Evolutionary conservation across 2,797 vertebrate species (phyloP), one percentile per base, ranked within the genome.

Genomic region (Gallinago stenura): DNA sequence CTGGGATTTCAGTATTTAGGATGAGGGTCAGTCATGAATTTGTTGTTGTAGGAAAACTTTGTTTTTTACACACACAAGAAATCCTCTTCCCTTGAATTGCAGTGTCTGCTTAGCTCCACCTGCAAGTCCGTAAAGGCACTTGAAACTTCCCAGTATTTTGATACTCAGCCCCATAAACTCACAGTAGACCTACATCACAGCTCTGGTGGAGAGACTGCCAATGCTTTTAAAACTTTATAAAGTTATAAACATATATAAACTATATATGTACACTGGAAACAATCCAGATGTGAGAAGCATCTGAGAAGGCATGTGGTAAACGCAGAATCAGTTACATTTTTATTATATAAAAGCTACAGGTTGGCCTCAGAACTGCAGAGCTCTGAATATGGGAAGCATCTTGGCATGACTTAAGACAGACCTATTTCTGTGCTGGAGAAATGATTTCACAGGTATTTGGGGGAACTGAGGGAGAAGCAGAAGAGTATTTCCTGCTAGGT

Each of bases 171-270:
- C 48, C 72, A 66, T 95, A 87, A 90, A 84, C 56, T 85, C 61
- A n/a, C 43, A 41, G 25, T 54, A 71, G 65, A 90, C 70, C 80
- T 87, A 69, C 93, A 88, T 62, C 35, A 58, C 39, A 73, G 66
- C 56, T 62, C 69, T 93, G 51, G 15, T 58, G 62, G 48, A 93
- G 65, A 64, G 64, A 53, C 54, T 94, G 85, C 72, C 85, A 95
- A 90, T 90, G 70, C 69, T 92, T 91, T 96, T 79, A 90, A 95
- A 95, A 70, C 21, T 95, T 83, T 94, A 95, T 65, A 58, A 88
- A 93, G 79, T 87, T 88, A 61, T 86, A 93, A 91, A 87, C 73
- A 69, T 92, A 56, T 72, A 82, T 89, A 86, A 91, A 48, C 77
- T 79, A 35, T 90, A 72, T 57, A 56, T 28, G 19, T 73, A 69